phyloP scores from a whole-genome alignment of 92 coral and sea anemone species.

The Virgularia gustaviana region DNA sequence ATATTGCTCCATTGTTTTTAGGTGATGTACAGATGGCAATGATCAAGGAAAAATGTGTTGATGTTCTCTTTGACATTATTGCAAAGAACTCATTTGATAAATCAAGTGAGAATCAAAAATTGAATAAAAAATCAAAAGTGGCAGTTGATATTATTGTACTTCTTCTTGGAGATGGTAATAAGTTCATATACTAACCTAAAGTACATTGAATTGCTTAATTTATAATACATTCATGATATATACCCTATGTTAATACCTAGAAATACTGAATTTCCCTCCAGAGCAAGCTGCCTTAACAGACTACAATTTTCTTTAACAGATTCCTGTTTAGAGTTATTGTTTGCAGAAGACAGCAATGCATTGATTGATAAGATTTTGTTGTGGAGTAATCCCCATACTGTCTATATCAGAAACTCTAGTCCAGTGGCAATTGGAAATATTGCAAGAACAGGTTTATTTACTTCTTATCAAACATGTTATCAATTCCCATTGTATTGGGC shows the following conservation, averaged over 20 bases:
- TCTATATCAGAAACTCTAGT: conserved; percentile 83
- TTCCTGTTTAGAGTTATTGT: conserved; percentile 71
- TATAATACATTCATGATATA: too few relatives aligned
- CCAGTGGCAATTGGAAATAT: conserved; percentile 93
- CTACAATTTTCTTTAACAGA: conserved; percentile 55
- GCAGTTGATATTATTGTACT: conserved; percentile 81
- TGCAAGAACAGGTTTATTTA: conserved; percentile 97
- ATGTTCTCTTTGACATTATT: conserved; percentile 62
- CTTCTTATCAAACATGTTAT: background rate
- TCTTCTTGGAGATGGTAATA: conserved; percentile 81
- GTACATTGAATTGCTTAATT: background rate
- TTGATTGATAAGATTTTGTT: conserved; percentile 72
- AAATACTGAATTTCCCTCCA: conserved; percentile 1
- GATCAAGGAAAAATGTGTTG: conserved; percentile 69
- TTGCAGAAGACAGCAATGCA: conserved; percentile 65
- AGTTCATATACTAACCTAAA: too few relatives aligned
- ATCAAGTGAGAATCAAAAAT: conserved; percentile 53
- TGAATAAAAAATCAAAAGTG: conserved; percentile 53
- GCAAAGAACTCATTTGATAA: conserved; percentile 45
- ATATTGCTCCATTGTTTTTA: conserved; percentile 2
- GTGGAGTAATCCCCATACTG: conserved; percentile 67
- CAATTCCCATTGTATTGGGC: background rate
- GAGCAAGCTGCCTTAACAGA: too few relatives aligned
- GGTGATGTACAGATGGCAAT: conserved; percentile 76
- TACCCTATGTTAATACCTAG: background rate